phyloP scores from a whole-genome alignment of 2,888 invertebrate species.

The Netelia fuscicornis region DNA sequence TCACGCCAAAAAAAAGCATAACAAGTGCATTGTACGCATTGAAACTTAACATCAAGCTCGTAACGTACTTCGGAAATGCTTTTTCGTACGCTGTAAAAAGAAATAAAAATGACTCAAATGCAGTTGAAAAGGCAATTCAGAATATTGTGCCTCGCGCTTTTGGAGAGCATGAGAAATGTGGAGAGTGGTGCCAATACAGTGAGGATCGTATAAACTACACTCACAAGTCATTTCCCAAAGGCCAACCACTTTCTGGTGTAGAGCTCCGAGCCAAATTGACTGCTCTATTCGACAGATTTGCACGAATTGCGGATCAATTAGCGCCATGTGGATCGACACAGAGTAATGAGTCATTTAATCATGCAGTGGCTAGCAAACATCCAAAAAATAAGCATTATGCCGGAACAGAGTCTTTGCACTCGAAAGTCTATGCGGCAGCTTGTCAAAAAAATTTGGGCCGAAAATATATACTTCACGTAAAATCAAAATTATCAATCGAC shows the following conservation, averaged over 20 bases:
- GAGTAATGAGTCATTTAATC: neutral
- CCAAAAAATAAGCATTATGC: neutral
- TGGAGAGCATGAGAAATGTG: slow-evolving; percentile 22
- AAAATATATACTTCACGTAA: slow-evolving; percentile 21
- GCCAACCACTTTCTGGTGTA: slow-evolving; percentile 19
- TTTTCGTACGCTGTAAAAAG: slow-evolving; percentile 50
- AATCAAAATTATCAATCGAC: slow-evolving; percentile 5
- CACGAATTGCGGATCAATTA: slow-evolving; percentile 49
- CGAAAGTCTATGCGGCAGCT: too few species aligned
- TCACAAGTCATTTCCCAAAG: slow-evolving; percentile 22
- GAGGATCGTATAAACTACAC: neutral
- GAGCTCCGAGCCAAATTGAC: slow-evolving; percentile 12
- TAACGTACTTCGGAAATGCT: slow-evolving; percentile 42
- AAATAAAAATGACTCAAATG: slow-evolving; percentile 41
- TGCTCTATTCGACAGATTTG: slow-evolving; percentile 38
- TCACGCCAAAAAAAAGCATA: neutral
- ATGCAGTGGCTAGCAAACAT: neutral
- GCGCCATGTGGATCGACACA: neutral
- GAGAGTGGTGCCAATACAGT: slow-evolving; percentile 62
- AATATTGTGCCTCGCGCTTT: slow-evolving; percentile 70
- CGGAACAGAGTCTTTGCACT: slow-evolving; percentile 26
- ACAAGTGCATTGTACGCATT: slow-evolving; percentile 1
- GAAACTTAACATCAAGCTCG: slow-evolving; percentile 33
- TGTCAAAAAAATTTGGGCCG: slow-evolving; percentile 38
- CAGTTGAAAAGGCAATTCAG: slow-evolving; percentile 6